Conservation (phyloP, 2,113 vertebrate genomes). For the Mormyrus iriodes region DNA sequence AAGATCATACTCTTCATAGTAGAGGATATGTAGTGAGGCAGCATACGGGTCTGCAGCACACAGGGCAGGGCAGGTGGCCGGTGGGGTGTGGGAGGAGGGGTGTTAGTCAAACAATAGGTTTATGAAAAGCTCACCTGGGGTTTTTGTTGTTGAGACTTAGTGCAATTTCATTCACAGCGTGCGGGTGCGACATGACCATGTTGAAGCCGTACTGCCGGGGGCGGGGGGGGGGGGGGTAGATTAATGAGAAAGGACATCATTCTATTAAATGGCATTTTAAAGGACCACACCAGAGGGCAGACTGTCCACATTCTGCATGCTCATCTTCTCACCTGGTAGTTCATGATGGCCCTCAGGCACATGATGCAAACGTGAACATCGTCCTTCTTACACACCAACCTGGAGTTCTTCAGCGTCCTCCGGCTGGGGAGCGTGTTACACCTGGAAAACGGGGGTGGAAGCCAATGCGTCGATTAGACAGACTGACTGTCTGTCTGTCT, state of each 20-base stretch:
- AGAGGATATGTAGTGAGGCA: neutral
- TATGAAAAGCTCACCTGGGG: conserved; percentile 71
- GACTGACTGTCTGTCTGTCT: too few species aligned
- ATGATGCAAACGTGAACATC: conserved; percentile 97
- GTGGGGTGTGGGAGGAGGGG: neutral
- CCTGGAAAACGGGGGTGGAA: conserved; percentile 46
- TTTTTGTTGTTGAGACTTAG: conserved; percentile 96
- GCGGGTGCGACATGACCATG: conserved; percentile 97
- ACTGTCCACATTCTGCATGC: neutral
- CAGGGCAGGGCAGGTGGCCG: neutral
- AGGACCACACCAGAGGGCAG: neutral
- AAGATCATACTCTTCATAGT: neutral
- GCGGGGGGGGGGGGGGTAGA: neutral
- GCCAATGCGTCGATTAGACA: neutral
- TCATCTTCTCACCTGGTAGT: conserved; percentile 78
- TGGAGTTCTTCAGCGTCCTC: conserved; percentile 85
- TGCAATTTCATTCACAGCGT: conserved; percentile 93
- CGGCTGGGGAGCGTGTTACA: conserved; percentile 91
- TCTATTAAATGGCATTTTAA: neutral
- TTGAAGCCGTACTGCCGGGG: conserved; percentile 87
- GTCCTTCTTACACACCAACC: conserved; percentile 92
- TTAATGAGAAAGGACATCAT: neutral
- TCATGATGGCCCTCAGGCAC: conserved; percentile 96
- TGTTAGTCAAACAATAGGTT: neutral
- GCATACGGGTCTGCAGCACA: neutral